Percentiles rank a stretch among this genome's conserved stretches.
Conservation (phyloP, 2,113 vertebrate genomes). For the Hypomesus transpacificus region DNA sequence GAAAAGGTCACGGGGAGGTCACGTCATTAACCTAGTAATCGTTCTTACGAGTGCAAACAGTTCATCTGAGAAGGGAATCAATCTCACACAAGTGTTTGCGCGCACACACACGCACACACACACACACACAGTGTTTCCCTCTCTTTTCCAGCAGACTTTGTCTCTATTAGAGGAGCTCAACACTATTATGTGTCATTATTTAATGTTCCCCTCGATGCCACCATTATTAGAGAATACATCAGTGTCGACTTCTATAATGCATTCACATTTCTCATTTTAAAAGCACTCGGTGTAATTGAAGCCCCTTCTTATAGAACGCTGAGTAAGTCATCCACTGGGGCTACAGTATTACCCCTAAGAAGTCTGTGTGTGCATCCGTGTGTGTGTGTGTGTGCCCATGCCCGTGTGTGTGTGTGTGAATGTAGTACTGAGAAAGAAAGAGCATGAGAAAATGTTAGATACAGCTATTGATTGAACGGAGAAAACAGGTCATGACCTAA, state of each 20-base stretch:
- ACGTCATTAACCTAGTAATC: constrained; percentile 21
- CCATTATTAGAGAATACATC: constrained; percentile 44
- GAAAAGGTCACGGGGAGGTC: constrained; percentile 1
- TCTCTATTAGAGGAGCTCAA: constrained; percentile 17
- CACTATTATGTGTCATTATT: constrained; percentile 38
- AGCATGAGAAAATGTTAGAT: constrained; percentile 29
- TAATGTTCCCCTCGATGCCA: constrained; percentile 33
- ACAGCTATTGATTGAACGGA: constrained; percentile 25
- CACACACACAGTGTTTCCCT: constrained; percentile 5
- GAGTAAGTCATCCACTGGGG: constrained; percentile 27
- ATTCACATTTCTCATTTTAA: constrained; percentile 44
- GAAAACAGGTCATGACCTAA: constrained; percentile 17
- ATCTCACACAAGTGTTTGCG: not conserved
- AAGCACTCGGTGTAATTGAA: constrained; percentile 49
- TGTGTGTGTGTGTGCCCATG: too few species aligned
- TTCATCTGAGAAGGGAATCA: constrained; percentile 23
- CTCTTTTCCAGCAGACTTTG: not conserved
- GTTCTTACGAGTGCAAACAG: not conserved
- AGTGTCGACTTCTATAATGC: constrained; percentile 40
- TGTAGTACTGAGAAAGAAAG: constrained; percentile 6
- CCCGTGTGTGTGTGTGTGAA: not conserved
- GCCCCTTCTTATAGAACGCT: constrained; percentile 33
- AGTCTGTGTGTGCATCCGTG: not conserved
- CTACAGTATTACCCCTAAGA: not conserved
- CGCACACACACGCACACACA: too few species aligned